A percentile compares a stretch with the other conserved stretches of the same genome.
phyloP scores from a whole-genome alignment of 2,888 invertebrate genomes.

The Ypsolopha scabrella region DNA sequence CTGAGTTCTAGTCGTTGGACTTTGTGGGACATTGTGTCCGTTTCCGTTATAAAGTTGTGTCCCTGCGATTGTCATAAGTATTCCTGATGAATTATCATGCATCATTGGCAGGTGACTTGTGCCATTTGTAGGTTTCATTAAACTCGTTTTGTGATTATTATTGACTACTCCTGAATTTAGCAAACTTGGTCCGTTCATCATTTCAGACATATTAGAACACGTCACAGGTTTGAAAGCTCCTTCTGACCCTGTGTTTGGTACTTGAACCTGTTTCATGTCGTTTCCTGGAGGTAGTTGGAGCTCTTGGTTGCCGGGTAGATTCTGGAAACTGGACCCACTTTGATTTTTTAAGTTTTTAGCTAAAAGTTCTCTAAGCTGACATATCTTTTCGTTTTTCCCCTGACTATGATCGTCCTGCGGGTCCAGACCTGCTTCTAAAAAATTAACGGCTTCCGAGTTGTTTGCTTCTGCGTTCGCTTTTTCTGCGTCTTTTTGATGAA shows the following conservation, averaged over 20 bases:
- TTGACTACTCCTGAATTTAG: conserved; percentile 11
- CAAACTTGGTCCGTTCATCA: conserved; percentile 25
- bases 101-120: conserved; percentile 14
- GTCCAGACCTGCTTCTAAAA: conserved; percentile 56
- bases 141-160: not conserved
- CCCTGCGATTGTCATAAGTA: conserved; percentile 21
- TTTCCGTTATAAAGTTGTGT: conserved; percentile 47
- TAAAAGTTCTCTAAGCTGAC: conserved; percentile 78
- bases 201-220: conserved; percentile 17
- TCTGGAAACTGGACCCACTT: conserved; percentile 29
- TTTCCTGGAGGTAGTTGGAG: too few species aligned
- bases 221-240: conserved; percentile 30
- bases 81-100: conserved; percentile 33
- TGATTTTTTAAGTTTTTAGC: conserved; percentile 74
- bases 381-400: conserved; percentile 75
- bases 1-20: conserved; percentile 81
- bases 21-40: conserved; percentile 72
- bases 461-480: conserved; percentile 12
- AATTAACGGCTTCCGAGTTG: conserved; percentile 24
- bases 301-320: too few species aligned
- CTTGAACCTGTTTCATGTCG: too few species aligned
- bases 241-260: too few species aligned
- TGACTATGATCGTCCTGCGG: conserved; percentile 61
- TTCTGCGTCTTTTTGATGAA: conserved; percentile 68
- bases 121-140: not conserved